Evolutionary conservation across 1,140 invertebrate species (phyloP).

Genomic region (Hestina assimilis): DNA sequence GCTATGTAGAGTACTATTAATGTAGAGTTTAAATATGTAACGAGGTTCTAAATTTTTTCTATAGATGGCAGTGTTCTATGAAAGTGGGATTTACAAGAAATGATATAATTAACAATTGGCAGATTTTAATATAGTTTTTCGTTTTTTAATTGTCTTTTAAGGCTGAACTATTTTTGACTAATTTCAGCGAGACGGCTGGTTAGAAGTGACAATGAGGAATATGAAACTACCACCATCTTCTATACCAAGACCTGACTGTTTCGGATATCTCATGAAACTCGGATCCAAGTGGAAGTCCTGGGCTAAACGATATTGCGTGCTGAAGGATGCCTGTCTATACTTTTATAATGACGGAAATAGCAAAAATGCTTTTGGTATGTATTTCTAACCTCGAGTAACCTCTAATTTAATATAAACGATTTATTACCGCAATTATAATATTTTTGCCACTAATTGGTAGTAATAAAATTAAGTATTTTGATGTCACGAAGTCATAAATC

Average conservation of each 20-base stretch:
- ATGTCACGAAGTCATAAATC: too few species aligned
- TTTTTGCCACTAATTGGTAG: too few species aligned
- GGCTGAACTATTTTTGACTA: too few species aligned
- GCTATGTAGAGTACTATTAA: too few species aligned
- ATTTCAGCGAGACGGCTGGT: slow-evolving; percentile 78
- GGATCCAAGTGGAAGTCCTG: slow-evolving; percentile 89
- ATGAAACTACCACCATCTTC: slow-evolving; percentile 84
- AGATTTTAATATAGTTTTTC: background rate
- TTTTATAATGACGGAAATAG: slow-evolving; percentile 94
- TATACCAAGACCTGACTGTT: slow-evolving; percentile 91
- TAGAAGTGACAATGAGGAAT: slow-evolving; percentile 79
- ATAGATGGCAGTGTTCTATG: background rate
- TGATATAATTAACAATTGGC: too few species aligned
- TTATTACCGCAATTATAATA: background rate
- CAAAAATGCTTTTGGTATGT: slow-evolving; percentile 90
- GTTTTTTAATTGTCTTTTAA: slow-evolving; percentile 29
- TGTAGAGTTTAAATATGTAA: too few species aligned
- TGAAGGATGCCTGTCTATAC: slow-evolving; percentile 97
- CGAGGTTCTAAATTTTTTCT: background rate
- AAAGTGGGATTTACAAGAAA: too few species aligned
- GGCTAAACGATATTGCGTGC: slow-evolving; percentile 94
- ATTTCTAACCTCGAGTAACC: background rate
- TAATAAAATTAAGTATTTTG: too few species aligned
- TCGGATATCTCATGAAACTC: slow-evolving; percentile 92
- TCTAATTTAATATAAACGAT: background rate